phyloP scores from a whole-genome alignment of 2,113 vertebrate species.

The Pomatorhinus ruficollis region DNA sequence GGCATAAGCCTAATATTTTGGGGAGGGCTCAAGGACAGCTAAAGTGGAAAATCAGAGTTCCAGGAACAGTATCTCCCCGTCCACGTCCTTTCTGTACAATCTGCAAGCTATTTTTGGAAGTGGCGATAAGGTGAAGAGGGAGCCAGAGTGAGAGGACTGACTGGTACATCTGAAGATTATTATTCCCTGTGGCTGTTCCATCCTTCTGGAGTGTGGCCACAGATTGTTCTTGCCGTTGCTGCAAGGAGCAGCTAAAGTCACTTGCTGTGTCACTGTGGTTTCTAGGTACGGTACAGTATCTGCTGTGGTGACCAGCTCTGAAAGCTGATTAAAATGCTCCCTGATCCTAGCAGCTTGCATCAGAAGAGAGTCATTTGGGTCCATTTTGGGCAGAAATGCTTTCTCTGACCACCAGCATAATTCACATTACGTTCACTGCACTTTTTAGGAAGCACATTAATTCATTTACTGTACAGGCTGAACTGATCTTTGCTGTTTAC shows the following conservation, averaged over 20 bases:
- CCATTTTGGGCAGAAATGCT: background rate
- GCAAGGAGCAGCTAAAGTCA: background rate
- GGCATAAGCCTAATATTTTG: slow-evolving; percentile 19
- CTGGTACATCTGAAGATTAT: slow-evolving; percentile 35
- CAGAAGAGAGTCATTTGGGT: background rate
- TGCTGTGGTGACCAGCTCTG: background rate
- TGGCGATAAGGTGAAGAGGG: slow-evolving; percentile 15
- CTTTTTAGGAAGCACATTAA: slow-evolving; percentile 39
- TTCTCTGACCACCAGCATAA: background rate
- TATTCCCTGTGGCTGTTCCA: slow-evolving; percentile 37
- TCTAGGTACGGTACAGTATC: background rate
- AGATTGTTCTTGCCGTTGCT: slow-evolving; percentile 28
- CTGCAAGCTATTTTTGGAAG: slow-evolving; percentile 55
- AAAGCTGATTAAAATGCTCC: background rate
- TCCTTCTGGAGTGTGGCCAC: slow-evolving; percentile 45
- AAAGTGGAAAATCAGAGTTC: slow-evolving; percentile 25
- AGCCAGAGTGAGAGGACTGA: slow-evolving; percentile 27
- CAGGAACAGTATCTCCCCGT: slow-evolving; percentile 9
- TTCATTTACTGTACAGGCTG: background rate
- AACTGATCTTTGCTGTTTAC: slow-evolving; percentile 46
- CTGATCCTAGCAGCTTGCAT: background rate
- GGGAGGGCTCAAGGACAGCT: slow-evolving; percentile 33
- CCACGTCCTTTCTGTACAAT: slow-evolving; percentile 21
- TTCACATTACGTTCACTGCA: background rate
- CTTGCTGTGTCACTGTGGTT: slow-evolving; percentile 48